Evolutionary conservation across 2,113 vertebrate genomes (phyloP).

Genomic region (Aegypius monachus): DNA sequence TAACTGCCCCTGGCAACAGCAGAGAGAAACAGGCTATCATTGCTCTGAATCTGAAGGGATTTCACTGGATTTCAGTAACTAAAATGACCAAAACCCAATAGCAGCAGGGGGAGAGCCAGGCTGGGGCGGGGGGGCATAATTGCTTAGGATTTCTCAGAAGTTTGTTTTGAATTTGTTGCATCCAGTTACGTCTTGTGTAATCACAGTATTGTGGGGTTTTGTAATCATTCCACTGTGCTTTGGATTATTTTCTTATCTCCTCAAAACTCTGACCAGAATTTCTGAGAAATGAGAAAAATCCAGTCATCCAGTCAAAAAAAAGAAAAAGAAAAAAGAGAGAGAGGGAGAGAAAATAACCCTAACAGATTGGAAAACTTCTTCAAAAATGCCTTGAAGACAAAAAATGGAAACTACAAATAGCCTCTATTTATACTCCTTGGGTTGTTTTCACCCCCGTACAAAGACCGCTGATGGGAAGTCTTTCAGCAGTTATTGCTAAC

Average conservation of each 20-base stretch:
- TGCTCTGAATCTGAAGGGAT: not conserved
- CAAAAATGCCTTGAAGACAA: constrained; percentile 59
- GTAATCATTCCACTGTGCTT: not conserved
- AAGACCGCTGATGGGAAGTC: not conserved
- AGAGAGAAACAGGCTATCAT: not conserved
- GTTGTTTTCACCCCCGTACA: constrained; percentile 29
- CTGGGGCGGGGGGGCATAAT: not conserved
- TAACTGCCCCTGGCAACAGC: not conserved
- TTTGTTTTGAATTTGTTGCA: constrained; percentile 11
- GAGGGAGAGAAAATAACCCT: constrained; percentile 28
- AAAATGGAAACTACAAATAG: constrained; percentile 57
- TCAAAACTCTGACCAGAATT: constrained; percentile 16
- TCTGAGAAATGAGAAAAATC: constrained; percentile 56
- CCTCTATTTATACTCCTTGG: constrained; percentile 57
- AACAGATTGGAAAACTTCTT: constrained; percentile 45
- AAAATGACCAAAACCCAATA: not conserved
- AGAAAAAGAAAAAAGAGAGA: not conserved
- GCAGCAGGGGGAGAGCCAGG: not conserved
- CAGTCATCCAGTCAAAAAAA: constrained; percentile 31
- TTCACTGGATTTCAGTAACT: not conserved
- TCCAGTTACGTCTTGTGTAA: not conserved
- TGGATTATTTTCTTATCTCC: constrained; percentile 11
- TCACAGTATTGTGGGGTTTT: not conserved
- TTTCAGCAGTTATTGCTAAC: not conserved
- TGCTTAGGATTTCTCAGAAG: not conserved